Evolutionary conservation across 2,113 vertebrate species (phyloP).

Genomic region (Anthoscopus minutus): DNA sequence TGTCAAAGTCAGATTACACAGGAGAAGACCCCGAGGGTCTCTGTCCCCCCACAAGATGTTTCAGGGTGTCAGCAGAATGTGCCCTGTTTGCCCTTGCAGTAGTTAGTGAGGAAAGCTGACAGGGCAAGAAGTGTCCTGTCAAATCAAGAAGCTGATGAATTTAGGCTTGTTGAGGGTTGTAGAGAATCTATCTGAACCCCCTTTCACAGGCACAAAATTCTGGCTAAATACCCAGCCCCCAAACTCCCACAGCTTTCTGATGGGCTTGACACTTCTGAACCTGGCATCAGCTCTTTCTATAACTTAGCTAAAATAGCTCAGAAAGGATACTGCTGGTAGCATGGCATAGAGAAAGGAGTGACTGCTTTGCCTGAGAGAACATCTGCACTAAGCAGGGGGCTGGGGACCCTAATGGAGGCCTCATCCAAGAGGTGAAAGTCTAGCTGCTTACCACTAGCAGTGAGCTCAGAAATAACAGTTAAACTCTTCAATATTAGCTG

Average conservation of each 20-base stretch:
- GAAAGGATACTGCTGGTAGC: neutral
- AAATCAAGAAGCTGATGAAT: neutral
- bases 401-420: rapidly evolving
- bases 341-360: neutral
- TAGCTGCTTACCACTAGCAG: neutral
- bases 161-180: neutral
- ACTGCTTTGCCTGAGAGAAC: neutral
- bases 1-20: neutral
- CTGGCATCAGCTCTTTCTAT: neutral
- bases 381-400: neutral
- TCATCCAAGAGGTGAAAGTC: neutral
- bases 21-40: neutral
- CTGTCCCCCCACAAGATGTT: neutral
- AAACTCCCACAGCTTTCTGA: neutral
- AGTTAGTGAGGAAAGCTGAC: neutral
- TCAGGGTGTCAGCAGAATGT: neutral
- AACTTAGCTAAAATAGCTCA: neutral
- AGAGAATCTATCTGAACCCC: neutral
- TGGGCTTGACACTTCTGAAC: neutral
- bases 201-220: neutral
- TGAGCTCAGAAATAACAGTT: neutral
- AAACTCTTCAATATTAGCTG: neutral
- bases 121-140: rapidly evolving
- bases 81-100: neutral
- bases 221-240: neutral